Conservation (phyloP, 2,797 vertebrate genomes). For the Sebastes baramenuke region DNA sequence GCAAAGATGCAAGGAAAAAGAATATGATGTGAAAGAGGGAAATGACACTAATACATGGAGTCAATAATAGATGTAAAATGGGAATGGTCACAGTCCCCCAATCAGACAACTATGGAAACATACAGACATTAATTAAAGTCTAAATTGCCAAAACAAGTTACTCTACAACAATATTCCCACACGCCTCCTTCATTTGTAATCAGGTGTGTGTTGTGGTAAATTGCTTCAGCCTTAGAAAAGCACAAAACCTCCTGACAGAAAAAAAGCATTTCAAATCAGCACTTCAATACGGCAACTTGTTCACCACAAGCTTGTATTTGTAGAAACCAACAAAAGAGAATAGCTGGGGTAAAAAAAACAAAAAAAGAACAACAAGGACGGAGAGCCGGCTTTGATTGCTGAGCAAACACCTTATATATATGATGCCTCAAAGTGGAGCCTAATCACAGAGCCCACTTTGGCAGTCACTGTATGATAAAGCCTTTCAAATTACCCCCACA, state of each 20-base stretch:
- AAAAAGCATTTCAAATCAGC: conserved; percentile 35
- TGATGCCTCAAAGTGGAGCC: conserved; percentile 60
- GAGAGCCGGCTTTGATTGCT: conserved; percentile 66
- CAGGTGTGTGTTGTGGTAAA: conserved; percentile 64
- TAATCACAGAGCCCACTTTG: conserved; percentile 65
- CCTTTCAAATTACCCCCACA: conserved; percentile 51
- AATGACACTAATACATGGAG: background rate
- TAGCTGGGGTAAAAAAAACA: background rate
- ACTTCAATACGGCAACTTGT: conserved; percentile 30
- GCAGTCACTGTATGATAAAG: conserved; percentile 62
- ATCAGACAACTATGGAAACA: conserved; percentile 18
- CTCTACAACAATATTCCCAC: conserved; percentile 30
- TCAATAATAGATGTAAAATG: conserved; percentile 5
- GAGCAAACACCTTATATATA: conserved; percentile 52
- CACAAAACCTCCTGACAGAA: background rate
- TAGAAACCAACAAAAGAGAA: conserved; percentile 52
- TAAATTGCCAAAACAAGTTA: conserved; percentile 21
- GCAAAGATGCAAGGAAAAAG: conserved; percentile 33
- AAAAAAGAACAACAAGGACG: conserved; percentile 32
- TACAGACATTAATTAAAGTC: conserved; percentile 42
- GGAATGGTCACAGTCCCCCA: background rate
- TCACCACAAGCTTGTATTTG: conserved; percentile 34
- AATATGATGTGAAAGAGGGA: conserved; percentile 30
- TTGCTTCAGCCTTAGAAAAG: conserved; percentile 28
- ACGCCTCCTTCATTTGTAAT: conserved; percentile 44